phyloP scores from a whole-genome alignment of 92 coral and sea anemone genomes.

The Chrysogorgia sp. region DNA sequence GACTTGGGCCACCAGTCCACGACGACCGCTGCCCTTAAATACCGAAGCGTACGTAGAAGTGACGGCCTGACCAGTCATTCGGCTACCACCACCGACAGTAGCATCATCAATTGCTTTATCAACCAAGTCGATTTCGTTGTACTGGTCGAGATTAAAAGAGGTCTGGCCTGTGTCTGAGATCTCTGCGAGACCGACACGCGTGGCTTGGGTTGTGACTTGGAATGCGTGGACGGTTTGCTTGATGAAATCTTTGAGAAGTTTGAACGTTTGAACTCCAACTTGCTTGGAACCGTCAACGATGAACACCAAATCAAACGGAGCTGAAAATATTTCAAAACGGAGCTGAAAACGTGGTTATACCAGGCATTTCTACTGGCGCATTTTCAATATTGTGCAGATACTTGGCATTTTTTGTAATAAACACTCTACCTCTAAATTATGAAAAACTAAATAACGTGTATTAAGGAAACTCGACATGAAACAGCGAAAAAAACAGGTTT shows the following conservation, averaged over 20 bases:
- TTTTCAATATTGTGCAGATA: too few relatives aligned
- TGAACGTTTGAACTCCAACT: constrained; percentile 24
- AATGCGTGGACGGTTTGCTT: constrained; percentile 30
- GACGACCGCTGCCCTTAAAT: constrained; percentile 23
- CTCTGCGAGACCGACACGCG: background rate
- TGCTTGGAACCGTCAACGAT: constrained; percentile 18
- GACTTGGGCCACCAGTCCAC: constrained; percentile 34
- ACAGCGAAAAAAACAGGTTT: too few relatives aligned
- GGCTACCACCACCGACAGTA: background rate
- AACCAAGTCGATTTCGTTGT: constrained; percentile 12
- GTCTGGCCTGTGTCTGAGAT: constrained; percentile 21
- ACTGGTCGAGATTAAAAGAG: constrained; percentile 25
- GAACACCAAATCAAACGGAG: constrained; percentile 36
- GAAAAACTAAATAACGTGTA: too few relatives aligned
- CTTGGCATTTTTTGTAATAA: too few relatives aligned
- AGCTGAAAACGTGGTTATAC: background rate
- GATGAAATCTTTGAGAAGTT: constrained; percentile 9
- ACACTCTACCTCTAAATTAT: too few relatives aligned
- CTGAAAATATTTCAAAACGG: background rate
- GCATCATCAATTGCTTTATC: constrained; percentile 22
- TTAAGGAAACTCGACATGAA: too few relatives aligned
- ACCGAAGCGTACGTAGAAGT: background rate
- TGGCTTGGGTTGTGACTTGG: constrained; percentile 4
- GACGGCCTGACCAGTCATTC: constrained; percentile 12
- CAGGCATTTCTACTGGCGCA: too few relatives aligned